Conservation (phyloP, 2,113 vertebrate genomes). For the Oncorhynchus mykiss region DNA sequence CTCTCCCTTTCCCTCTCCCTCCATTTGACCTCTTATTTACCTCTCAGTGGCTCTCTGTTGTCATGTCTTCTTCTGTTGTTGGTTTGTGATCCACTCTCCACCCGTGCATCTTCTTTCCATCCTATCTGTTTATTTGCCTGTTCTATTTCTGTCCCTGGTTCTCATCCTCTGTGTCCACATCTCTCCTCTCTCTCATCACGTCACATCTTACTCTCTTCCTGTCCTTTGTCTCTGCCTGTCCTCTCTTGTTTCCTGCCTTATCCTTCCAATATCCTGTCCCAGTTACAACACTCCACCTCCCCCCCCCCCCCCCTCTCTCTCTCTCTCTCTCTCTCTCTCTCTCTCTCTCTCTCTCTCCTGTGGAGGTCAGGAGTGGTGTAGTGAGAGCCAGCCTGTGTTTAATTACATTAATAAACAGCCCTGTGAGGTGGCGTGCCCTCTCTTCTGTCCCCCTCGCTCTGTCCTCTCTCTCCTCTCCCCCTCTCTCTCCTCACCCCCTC, state of each 20-base stretch:
- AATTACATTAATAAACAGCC: constrained; percentile 76
- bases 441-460: constrained; percentile 15
- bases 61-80: constrained; percentile 29
- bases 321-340: too few species aligned
- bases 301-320: not conserved
- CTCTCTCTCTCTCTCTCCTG: constrained; percentile 31
- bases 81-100: not conserved
- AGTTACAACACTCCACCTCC: constrained; percentile 3
- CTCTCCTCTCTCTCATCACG: constrained; percentile 43
- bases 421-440: constrained; percentile 69
- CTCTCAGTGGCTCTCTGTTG: constrained; percentile 40
- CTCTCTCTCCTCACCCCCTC: constrained; percentile 37
- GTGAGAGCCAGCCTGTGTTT: constrained; percentile 66
- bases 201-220: constrained; percentile 55
- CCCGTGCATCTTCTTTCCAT: constrained; percentile 3
- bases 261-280: constrained; percentile 27
- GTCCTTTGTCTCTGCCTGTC: constrained; percentile 49
- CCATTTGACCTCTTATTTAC: constrained; percentile 38
- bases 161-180: not conserved
- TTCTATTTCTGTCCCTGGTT: not conserved
- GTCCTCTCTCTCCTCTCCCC: not conserved
- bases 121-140: constrained; percentile 32
- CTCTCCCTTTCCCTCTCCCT: constrained; percentile 31
- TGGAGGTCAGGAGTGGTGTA: constrained; percentile 67
- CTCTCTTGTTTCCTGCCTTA: constrained; percentile 60